A percentile compares a stretch with the other conserved stretches of the same genome.
These are phyloP conservation scores for Mizuhopecten yessoensis DNA, from an alignment of 1,140 invertebrate species.

Conservation along the genomic window DNA sequence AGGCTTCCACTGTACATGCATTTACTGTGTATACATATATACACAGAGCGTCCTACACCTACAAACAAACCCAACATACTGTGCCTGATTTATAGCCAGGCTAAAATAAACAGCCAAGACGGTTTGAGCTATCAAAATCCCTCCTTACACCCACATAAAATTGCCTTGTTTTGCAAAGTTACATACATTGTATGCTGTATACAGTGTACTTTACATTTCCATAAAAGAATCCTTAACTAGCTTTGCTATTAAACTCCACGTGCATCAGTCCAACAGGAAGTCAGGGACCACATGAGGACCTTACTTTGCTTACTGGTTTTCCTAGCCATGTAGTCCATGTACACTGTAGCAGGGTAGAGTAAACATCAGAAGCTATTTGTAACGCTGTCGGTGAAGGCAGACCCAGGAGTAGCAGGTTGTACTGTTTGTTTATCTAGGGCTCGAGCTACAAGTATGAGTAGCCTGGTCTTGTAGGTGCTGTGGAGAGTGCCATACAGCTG, in stretches of 20 bases:
- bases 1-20: background rate
- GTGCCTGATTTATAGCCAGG: slow-evolving; percentile 14
- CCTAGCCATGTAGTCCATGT: background rate
- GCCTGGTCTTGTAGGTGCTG: background rate
- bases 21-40: slow-evolving; percentile 22
- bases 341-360: background rate
- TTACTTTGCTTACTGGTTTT: too few species aligned
- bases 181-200: background rate
- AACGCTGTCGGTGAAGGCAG: too few species aligned
- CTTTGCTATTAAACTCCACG: too few species aligned
- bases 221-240: too few species aligned
- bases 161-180: background rate
- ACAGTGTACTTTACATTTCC: background rate
- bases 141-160: slow-evolving; percentile 18
- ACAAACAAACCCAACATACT: slow-evolving; percentile 27
- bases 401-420: too few species aligned
- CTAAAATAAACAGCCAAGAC: slow-evolving; percentile 12
- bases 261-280: background rate
- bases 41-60: background rate
- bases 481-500: background rate
- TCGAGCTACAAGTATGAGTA: background rate
- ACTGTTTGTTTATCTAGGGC: background rate
- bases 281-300: background rate
- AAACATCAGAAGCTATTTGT: slow-evolving; percentile 22
- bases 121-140: slow-evolving; percentile 29